Base-by-base conservation (phyloP, 2,888 invertebrate species). In the Nipponacmea schrenckii region DNA sequence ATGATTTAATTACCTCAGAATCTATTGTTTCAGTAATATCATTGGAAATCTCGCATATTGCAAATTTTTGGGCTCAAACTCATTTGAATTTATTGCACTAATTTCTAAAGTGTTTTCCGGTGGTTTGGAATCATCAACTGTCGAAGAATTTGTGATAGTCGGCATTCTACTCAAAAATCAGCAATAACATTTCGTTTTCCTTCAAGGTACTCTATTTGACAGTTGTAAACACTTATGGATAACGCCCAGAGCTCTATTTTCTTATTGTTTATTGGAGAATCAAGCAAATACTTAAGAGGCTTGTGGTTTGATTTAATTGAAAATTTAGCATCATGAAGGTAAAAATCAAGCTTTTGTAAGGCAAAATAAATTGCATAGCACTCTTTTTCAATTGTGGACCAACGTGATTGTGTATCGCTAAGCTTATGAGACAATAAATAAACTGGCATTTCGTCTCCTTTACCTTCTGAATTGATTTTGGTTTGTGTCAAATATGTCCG, bases 231-330 rank as follows among this genome's bases (percentile, higher is more conserved):
- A 17, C 66, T 14, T 14, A 77, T 75, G 1, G 63, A 48, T 48
- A 75, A 27, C 4, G 77, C 77, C 77, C 74, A 74, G 20, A 77
- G n/a, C 20, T 71, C 71, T 12, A 73, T 66, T 26, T 73, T 71
- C 14, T 63, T 74, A 20, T 74, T 74, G 17, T 70, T 68, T 64
- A 74, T 76, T 1, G 72, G 72, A 5, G 73, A 69, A 2, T 73
- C 68, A 3, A 74, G 46, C 10, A 74, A 27, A n/a, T 74, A 72
- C 14, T 74, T 68, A 14, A 76, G 39, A 20, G 73, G 73, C 50
- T 67, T 65, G 63, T 74, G 72, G 31, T 76, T 73, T 8, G 75
- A 73, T 12, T 62, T 27, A 15, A 74, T 71, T 4, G 46, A 26
- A 24, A 74, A 72, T n/a, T 56, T 10, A n/a, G 69, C 68, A 67